Evolutionary conservation across 2,797 vertebrate genomes (phyloP).

Genomic region (Spinus pinus): DNA sequence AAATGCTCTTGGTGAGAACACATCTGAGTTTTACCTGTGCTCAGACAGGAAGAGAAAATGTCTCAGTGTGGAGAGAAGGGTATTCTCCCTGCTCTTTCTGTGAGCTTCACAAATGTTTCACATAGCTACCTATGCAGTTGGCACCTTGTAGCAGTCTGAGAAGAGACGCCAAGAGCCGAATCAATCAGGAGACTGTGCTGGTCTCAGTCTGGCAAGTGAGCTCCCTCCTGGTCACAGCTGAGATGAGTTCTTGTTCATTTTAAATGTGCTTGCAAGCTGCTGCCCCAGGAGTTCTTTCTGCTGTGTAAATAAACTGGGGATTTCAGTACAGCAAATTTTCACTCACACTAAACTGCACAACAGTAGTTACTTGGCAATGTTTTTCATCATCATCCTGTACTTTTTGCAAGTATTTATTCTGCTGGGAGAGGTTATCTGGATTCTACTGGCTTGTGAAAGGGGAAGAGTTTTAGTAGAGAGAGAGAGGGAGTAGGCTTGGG

Average conservation of each 20-base stretch:
- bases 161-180: neutral
- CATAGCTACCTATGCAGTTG: neutral
- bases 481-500: neutral
- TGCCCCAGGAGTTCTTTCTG: neutral
- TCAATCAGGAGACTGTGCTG: neutral
- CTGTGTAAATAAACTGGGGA: neutral
- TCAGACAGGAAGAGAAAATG: neutral
- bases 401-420: neutral
- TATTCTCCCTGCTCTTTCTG: rapidly evolving
- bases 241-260: neutral
- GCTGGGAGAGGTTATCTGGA: neutral
- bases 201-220: constrained; percentile 1
- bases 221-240: constrained; percentile 8
- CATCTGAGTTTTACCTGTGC: neutral
- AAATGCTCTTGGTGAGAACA: neutral
- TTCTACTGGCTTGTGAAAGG: neutral
- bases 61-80: neutral
- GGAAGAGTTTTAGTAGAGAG: neutral
- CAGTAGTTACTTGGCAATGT: neutral
- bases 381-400: neutral
- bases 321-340: neutral
- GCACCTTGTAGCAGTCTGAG: neutral
- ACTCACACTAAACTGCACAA: neutral
- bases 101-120: neutral
- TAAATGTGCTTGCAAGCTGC: neutral